Conservation (phyloP, 2,888 invertebrate genomes). For the Xanthostigma xanthostigma region DNA sequence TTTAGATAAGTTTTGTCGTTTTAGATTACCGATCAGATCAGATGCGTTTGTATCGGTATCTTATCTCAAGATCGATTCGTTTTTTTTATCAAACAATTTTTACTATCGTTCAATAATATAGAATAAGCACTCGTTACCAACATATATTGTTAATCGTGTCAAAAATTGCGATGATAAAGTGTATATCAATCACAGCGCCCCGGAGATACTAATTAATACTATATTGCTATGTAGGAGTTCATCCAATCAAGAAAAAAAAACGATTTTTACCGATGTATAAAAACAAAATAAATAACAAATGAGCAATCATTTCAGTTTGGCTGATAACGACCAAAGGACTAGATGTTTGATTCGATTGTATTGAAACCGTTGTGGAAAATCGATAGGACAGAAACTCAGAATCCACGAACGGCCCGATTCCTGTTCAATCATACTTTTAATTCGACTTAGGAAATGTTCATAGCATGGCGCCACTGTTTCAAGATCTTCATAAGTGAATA, state of each 20-base stretch:
- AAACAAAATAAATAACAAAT: not conserved
- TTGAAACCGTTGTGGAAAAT: constrained; percentile 68
- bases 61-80: no score
- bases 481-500: constrained; percentile 66
- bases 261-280: not conserved
- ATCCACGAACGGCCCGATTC: constrained; percentile 35
- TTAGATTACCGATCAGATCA: no score
- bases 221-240: not conserved
- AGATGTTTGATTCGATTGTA: constrained; percentile 68
- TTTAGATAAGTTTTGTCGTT: no score
- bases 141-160: no score
- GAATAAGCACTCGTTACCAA: no score
- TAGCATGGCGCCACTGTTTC: constrained; percentile 78
- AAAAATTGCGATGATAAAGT: no score
- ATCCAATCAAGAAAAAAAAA: not conserved
- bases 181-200: no score
- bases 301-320: constrained; percentile 16
- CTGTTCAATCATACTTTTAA: constrained; percentile 34
- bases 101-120: no score
- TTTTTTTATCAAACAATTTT: no score
- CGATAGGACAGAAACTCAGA: constrained; percentile 44
- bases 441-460: constrained; percentile 57
- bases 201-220: not conserved
- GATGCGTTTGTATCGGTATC: no score
- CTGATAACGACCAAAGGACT: constrained; percentile 54